A percentile compares a stretch with the other conserved stretches of the same genome.
phyloP scores from a whole-genome alignment of 2,113 vertebrate species.

The Pseudonaja textilis region DNA sequence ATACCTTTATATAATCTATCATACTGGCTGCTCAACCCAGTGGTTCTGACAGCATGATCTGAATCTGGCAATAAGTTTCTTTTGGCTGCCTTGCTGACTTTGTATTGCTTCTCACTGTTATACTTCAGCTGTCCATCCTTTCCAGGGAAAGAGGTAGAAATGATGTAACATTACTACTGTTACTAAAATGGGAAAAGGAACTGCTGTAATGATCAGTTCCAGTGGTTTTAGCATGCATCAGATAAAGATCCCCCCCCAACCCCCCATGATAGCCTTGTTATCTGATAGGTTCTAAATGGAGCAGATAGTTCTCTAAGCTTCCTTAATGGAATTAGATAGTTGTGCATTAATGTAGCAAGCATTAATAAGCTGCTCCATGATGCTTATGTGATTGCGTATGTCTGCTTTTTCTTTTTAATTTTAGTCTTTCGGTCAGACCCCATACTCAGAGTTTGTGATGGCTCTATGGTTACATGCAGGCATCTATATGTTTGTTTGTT shows the following conservation, averaged over 20 bases:
- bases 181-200: background rate
- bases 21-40: background rate
- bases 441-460: accelerated
- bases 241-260: constrained; percentile 33
- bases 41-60: accelerated
- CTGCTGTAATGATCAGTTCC: background rate
- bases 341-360: background rate
- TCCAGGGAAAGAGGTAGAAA: accelerated
- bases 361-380: background rate
- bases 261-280: background rate
- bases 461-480: background rate
- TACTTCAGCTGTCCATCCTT: accelerated
- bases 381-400: accelerated
- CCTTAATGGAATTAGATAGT: background rate
- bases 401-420: background rate
- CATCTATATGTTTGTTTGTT: background rate
- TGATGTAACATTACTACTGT: accelerated
- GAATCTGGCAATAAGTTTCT: background rate
- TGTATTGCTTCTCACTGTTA: background rate
- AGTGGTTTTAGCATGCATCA: background rate
- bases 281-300: constrained; percentile 28
- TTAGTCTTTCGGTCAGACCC: background rate
- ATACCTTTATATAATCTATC: accelerated
- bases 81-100: background rate
- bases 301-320: background rate